Conservation (phyloP, 2,888 invertebrate species). For the Ennomos quercinarius region DNA sequence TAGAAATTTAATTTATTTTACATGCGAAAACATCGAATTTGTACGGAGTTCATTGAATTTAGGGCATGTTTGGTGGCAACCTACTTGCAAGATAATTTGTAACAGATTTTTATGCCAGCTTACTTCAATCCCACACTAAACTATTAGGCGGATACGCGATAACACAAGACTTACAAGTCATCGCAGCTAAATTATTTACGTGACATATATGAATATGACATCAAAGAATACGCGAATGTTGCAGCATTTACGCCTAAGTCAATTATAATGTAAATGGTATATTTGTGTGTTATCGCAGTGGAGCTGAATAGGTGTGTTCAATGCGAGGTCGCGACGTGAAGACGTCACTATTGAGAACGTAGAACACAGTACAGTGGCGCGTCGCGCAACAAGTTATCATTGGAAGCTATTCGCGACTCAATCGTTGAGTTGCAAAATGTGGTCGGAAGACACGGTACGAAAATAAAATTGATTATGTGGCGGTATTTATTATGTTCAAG, state of each 20-base stretch:
- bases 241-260: conserved; percentile 10
- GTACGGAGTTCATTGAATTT: too few species aligned
- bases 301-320: conserved; percentile 31
- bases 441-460: conserved; percentile 24
- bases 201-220: neutral
- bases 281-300: conserved; percentile 1
- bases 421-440: conserved; percentile 6
- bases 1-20: too few species aligned
- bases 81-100: too few species aligned
- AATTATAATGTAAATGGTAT: conserved; percentile 9
- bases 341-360: conserved; percentile 8
- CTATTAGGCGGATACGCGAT: neutral
- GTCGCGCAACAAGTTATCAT: neutral
- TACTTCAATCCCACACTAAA: neutral
- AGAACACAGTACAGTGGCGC: conserved; percentile 12
- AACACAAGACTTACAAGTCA: neutral
- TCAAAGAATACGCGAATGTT: conserved; percentile 5
- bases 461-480: conserved; percentile 9
- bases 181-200: conserved; percentile 10
- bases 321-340: conserved; percentile 5
- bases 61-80: too few species aligned
- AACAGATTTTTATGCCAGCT: neutral
- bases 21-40: too few species aligned
- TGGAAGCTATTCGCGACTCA: conserved; percentile 3
- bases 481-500: conserved; percentile 16